Evolutionary conservation across 2,888 invertebrate genomes (phyloP), one percentile per base, ranked within the genome.

Genomic region (Cantharis flavilabris): DNA sequence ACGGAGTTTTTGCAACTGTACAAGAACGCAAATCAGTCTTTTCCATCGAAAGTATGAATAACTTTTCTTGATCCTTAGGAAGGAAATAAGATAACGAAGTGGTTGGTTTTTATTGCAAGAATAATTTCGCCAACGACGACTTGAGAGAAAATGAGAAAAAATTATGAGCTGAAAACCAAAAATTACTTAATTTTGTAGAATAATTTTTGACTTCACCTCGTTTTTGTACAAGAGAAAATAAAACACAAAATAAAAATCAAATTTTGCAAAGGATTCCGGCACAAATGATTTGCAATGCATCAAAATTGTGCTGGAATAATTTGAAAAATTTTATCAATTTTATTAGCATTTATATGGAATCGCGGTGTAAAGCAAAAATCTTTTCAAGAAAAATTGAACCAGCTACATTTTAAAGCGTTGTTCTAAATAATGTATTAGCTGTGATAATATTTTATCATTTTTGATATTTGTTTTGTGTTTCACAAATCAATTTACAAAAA

Each of bases 1-100:
- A 83, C 85, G 9, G 88, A 88, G 76, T 84, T 89, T 67, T 86
- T 88, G 74, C 85, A 87, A 71, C 76, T 86, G 14, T 87, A 87
- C 79, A 85, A 83, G 80, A 83, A 76, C 23, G 81, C 74, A 62
- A 79, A 71, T 74, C 69, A 28, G 14, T 9, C 49, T 49, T 7
- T n/a, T n/a, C 49, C 49, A 4, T 49, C 49, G n/a, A 49, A 49
- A 49, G n/a, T 49, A 2, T 49, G 49, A 33, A 13, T 2, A 13
- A 13, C 33, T 33, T 5, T 4, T 13, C 33, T 33, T 33, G 13
- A 33, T 13, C 5, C n/a, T 33, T 33, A 33, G 33, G 33, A 33
- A 33, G 33, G 13, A 13, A 33, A 49, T 49, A n/a, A n/a, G 10
- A n/a, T 7, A n/a, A 49, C 4, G 49, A 49, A 1, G n/a, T n/a